Evolutionary conservation across 2,113 vertebrate species (phyloP).

Genomic region (Dermatemys mawii): DNA sequence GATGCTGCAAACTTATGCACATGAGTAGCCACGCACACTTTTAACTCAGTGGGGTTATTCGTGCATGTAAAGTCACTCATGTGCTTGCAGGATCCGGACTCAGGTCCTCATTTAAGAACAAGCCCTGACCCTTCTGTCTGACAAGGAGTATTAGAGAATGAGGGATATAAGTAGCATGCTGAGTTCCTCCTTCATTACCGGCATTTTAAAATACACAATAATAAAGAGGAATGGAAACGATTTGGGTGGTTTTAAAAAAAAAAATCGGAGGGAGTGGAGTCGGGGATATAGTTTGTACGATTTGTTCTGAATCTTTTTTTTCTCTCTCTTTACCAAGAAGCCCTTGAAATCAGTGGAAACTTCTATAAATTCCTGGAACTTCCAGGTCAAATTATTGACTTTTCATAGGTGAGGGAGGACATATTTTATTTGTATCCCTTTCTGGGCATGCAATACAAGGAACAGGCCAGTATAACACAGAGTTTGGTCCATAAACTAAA

Average conservation of each 20-base stretch:
- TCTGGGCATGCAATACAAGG: neutral
- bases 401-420: neutral
- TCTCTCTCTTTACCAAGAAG: neutral
- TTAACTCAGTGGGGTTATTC: neutral
- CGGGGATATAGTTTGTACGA: neutral
- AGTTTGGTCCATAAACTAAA: neutral
- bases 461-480: neutral
- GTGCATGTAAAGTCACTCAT: neutral
- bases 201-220: conserved; percentile 40
- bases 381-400: neutral
- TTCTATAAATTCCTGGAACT: neutral
- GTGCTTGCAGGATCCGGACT: accelerated
- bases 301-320: neutral
- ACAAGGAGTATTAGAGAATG: neutral
- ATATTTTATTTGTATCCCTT: neutral
- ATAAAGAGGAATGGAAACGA: conserved; percentile 71
- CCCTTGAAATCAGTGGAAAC: neutral
- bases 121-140: neutral
- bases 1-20: neutral
- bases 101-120: neutral
- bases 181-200: conserved; percentile 62
- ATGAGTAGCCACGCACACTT: neutral
- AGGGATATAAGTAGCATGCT: conserved; percentile 15
- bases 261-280: neutral
- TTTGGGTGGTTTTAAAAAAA: neutral